Evolutionary conservation across 2,113 vertebrate genomes (phyloP).

Genomic region (Potamarius usumacintae): DNA sequence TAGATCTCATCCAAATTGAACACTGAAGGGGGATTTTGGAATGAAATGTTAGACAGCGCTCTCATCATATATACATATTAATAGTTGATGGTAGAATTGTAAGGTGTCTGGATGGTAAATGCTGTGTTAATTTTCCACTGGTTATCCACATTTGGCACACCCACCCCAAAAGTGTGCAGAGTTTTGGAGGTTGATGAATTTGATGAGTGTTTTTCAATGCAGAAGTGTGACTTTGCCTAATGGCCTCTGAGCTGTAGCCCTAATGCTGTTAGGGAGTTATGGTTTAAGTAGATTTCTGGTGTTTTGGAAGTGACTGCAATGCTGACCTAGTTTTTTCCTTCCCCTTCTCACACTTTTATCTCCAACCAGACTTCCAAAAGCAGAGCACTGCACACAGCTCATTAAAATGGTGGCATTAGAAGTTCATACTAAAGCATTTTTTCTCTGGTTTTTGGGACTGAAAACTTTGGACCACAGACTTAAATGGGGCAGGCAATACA

Average conservation of each 20-base stretch:
- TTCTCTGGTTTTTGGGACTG: neutral
- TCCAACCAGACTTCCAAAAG: slow-evolving; percentile 53
- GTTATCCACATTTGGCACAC: neutral
- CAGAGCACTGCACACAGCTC: slow-evolving; percentile 54
- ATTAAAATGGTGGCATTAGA: slow-evolving; percentile 53
- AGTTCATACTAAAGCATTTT: slow-evolving; percentile 47
- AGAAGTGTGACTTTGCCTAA: slow-evolving; percentile 39
- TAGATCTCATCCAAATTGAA: neutral
- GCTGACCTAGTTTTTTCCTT: slow-evolving; percentile 67
- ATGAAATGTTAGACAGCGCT: neutral
- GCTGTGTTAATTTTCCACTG: neutral
- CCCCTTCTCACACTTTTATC: slow-evolving; percentile 56
- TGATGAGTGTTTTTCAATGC: slow-evolving; percentile 17
- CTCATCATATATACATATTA: neutral
- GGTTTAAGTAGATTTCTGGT: slow-evolving; percentile 64
- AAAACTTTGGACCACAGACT: slow-evolving; percentile 28
- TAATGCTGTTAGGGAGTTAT: slow-evolving; percentile 50
- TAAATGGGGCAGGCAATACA: neutral
- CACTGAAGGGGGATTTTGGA: neutral
- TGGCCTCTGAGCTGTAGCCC: slow-evolving; percentile 36
- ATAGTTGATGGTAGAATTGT: neutral
- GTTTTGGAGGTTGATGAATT: neutral
- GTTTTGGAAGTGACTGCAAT: slow-evolving; percentile 59
- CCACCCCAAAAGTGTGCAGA: neutral
- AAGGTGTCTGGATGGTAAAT: neutral